Evolutionary conservation across 2,797 vertebrate species (phyloP).

Genomic region (Lithobates pipiens): DNA sequence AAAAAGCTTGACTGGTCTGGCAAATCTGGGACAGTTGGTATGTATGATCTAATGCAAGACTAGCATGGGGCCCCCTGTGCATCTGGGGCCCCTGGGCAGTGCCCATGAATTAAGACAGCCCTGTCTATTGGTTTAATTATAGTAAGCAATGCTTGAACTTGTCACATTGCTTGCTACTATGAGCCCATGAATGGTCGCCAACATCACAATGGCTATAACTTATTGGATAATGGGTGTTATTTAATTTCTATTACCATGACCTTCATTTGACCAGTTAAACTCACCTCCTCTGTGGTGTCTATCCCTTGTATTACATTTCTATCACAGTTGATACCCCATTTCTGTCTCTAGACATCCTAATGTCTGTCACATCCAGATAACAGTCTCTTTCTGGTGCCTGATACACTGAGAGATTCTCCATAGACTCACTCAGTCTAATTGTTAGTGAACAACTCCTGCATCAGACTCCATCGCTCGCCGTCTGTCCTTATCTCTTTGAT

Average conservation of each 20-base stretch:
- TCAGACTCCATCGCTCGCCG: conserved; percentile 26
- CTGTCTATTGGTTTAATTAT: too few species aligned
- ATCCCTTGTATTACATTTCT: not conserved
- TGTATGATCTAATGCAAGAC: too few species aligned
- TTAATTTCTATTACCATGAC: not conserved
- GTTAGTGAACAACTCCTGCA: conserved; percentile 15
- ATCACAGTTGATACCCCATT: not conserved
- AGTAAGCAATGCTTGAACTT: too few species aligned
- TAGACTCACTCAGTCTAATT: conserved; percentile 17
- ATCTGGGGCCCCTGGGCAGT: too few species aligned
- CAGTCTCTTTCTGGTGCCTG: conserved; percentile 19
- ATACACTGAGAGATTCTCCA: conserved; percentile 6
- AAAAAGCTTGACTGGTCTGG: too few species aligned
- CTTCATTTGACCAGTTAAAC: not conserved
- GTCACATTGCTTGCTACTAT: too few species aligned
- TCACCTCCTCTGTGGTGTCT: not conserved
- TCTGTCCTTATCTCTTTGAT: conserved; percentile 56
- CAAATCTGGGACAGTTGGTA: too few species aligned
- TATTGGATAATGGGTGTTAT: too few species aligned
- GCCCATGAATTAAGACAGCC: too few species aligned
- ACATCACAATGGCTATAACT: too few species aligned
- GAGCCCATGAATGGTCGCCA: too few species aligned
- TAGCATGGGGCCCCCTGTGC: too few species aligned
- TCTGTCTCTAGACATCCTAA: conserved; percentile 19
- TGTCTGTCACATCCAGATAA: conserved; percentile 29